Evolutionary conservation across 2,888 invertebrate genomes (phyloP).

Genomic region (Agrotis segetum): DNA sequence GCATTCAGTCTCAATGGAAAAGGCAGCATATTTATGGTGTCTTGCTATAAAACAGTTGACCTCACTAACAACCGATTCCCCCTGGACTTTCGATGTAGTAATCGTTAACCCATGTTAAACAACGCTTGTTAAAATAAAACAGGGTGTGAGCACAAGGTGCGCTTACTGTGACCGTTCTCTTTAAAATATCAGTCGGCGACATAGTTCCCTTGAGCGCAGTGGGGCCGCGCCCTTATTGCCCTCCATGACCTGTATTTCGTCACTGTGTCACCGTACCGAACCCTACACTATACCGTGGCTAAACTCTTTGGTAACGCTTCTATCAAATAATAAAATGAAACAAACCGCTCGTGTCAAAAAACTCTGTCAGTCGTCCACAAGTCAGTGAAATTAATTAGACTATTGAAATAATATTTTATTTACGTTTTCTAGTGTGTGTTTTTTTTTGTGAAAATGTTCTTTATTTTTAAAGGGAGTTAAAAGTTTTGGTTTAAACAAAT

Average conservation of each 20-base stretch:
- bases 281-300: slow-evolving; percentile 36
- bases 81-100: not conserved
- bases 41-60: not conserved
- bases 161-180: slow-evolving; percentile 27
- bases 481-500: not conserved
- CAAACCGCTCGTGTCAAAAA: slow-evolving; percentile 39
- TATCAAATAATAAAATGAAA: slow-evolving; percentile 43
- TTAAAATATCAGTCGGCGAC: slow-evolving; percentile 32
- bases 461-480: not conserved
- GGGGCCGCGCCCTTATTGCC: slow-evolving; percentile 35
- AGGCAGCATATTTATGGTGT: too few species aligned
- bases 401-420: slow-evolving; percentile 10
- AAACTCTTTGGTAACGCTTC: slow-evolving; percentile 45
- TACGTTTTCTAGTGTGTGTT: slow-evolving; percentile 9
- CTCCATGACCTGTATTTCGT: slow-evolving; percentile 43
- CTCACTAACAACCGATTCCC: not conserved
- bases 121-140: slow-evolving; percentile 9
- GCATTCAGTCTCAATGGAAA: too few species aligned
- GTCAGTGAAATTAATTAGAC: slow-evolving; percentile 28
- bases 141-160: slow-evolving; percentile 25
- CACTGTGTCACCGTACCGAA: slow-evolving; percentile 22
- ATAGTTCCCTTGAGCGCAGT: slow-evolving; percentile 22
- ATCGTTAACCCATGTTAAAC: not conserved
- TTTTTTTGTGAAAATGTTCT: slow-evolving; percentile 37
- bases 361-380: slow-evolving; percentile 28